phyloP scores from a whole-genome alignment of 92 coral and sea anemone species.

The Epizoanthus ramosus region DNA sequence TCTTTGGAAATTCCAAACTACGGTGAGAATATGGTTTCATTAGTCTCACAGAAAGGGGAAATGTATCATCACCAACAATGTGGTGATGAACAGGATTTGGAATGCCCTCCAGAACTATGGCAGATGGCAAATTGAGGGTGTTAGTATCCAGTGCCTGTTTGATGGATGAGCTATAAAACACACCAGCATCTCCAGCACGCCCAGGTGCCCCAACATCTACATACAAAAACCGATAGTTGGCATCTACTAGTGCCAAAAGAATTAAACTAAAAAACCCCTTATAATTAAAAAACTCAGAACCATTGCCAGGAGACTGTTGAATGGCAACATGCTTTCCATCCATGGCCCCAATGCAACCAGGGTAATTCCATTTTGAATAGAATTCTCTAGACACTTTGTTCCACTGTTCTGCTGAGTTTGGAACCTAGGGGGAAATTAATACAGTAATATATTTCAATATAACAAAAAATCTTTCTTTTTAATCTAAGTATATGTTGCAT shows the following conservation, averaged over 20 bases:
- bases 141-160: constrained; percentile 46
- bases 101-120: constrained; percentile 41
- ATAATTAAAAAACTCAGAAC: constrained; percentile 35
- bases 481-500: too few relatives aligned
- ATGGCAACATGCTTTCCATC: constrained; percentile 57
- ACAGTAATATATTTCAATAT: too few relatives aligned
- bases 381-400: too few relatives aligned
- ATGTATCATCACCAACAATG: constrained; percentile 46
- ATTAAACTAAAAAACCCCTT: constrained; percentile 41
- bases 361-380: constrained; percentile 42
- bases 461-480: too few relatives aligned
- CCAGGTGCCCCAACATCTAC: constrained; percentile 74
- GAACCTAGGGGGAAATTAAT: too few relatives aligned
- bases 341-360: constrained; percentile 40
- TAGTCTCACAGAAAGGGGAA: constrained; percentile 26
- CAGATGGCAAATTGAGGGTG: constrained; percentile 44
- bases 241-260: constrained; percentile 49
- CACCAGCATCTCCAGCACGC: constrained; percentile 71
- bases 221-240: constrained; percentile 25
- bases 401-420: too few relatives aligned
- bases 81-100: constrained; percentile 33
- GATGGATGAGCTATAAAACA: constrained; percentile 47
- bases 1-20: neutral
- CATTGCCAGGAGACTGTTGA: constrained; percentile 35
- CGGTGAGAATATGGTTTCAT: constrained; percentile 20